A percentile compares a stretch with the other conserved stretches of the same genome.
These are phyloP conservation scores for Poecilus cupreus DNA, from an alignment of 2,888 invertebrate genomes.

Conservation along the genomic window DNA sequence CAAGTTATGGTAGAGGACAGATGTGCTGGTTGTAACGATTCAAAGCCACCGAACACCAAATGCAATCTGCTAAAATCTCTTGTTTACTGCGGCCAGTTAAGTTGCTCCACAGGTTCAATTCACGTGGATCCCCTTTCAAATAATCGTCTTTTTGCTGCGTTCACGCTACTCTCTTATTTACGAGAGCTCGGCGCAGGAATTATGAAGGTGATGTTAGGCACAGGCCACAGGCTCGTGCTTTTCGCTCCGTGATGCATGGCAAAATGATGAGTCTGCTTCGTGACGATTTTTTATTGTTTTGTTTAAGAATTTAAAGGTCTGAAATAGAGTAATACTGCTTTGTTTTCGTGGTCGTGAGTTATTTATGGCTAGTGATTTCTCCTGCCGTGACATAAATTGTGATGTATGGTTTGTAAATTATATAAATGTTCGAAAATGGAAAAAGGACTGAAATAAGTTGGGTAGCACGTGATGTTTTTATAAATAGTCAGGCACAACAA, in stretches of 20 bases:
- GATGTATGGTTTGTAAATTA: slow-evolving; percentile 37
- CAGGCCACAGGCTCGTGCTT: background rate
- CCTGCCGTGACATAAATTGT: slow-evolving; percentile 14
- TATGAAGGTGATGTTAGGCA: background rate
- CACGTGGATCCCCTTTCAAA: background rate
- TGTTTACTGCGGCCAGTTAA: background rate
- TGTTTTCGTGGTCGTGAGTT: slow-evolving; percentile 2
- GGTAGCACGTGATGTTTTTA: slow-evolving; percentile 21
- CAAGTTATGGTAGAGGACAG: no score
- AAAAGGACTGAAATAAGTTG: background rate
- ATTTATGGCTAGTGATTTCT: slow-evolving; percentile 3
- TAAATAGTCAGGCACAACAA: background rate
- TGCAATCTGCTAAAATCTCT: slow-evolving; percentile 23
- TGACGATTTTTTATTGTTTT: slow-evolving; percentile 28
- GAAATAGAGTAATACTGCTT: background rate
- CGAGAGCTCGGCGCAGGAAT: background rate
- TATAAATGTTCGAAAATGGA: slow-evolving; percentile 26
- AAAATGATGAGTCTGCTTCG: slow-evolving; percentile 1
- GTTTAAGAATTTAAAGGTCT: background rate
- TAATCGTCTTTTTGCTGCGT: background rate
- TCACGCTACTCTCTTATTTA: background rate
- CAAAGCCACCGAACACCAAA: background rate
- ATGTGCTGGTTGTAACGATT: background rate
- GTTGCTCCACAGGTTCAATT: background rate
- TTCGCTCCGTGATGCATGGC: background rate